These are phyloP conservation scores for Carposina sasakii DNA, from an alignment of 1,140 invertebrate genomes.

Conservation along the genomic window DNA sequence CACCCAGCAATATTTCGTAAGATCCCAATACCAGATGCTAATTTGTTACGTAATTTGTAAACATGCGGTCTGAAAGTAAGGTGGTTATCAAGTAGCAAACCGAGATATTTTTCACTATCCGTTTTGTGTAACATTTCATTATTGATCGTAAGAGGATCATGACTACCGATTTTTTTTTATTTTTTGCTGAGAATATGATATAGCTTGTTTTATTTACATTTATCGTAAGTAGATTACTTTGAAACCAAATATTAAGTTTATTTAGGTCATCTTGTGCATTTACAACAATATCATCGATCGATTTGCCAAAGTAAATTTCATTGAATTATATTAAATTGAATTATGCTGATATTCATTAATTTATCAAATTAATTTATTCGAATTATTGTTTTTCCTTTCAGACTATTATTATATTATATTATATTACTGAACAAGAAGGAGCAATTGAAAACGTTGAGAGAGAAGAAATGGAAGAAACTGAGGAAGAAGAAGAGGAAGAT, in stretches of 20 bases:
- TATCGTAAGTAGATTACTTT: neutral
- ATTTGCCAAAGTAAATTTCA: neutral
- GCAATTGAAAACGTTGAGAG: no score
- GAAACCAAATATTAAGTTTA: neutral
- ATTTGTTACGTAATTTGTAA: neutral
- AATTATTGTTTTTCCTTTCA: no score
- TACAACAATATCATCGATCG: neutral
- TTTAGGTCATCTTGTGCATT: constrained; percentile 1
- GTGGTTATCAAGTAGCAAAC: neutral
- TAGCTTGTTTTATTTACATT: neutral
- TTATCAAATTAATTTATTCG: no score
- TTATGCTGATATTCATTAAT: no score
- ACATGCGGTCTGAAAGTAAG: neutral
- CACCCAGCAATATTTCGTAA: neutral
- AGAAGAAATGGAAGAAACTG: no score
- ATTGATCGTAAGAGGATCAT: neutral
- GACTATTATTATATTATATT: no score
- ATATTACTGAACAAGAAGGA: no score
- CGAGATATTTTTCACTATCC: neutral
- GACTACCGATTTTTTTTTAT: neutral
- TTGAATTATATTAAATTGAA: no score
- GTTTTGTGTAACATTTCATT: neutral
- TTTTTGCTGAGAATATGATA: constrained; percentile 1
- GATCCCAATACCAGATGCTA: neutral
- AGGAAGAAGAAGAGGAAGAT: no score